Evolutionary conservation across 2,113 vertebrate genomes (phyloP).

Genomic region (Misgurnus anguillicaudatus): DNA sequence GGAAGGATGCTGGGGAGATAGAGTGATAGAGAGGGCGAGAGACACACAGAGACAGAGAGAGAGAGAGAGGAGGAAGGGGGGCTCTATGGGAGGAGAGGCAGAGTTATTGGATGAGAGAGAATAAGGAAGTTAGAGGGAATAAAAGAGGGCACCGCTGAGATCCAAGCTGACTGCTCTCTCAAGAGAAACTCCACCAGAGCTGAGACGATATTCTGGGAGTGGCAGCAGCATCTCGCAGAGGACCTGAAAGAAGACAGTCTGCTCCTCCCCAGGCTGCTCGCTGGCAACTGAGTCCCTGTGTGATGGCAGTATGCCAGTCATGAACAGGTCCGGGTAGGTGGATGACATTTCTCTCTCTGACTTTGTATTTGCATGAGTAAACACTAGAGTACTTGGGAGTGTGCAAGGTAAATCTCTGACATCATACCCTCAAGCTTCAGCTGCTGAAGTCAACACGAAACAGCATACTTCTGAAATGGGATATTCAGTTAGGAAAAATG

Average conservation of each 20-base stretch:
- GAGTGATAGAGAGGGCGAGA: constrained; percentile 30
- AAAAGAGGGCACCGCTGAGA: constrained; percentile 50
- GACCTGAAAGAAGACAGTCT: constrained; percentile 48
- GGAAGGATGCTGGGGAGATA: constrained; percentile 22
- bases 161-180: constrained; percentile 43
- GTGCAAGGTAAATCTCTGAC: too few relatives aligned
- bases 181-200: too few relatives aligned
- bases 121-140: constrained; percentile 38
- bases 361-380: constrained; percentile 36
- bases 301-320: constrained; percentile 58
- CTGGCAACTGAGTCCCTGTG: constrained; percentile 35
- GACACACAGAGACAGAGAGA: not conserved
- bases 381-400: not conserved
- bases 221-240: constrained; percentile 45
- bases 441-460: too few relatives aligned
- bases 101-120: constrained; percentile 28
- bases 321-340: constrained; percentile 65
- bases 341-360: constrained; percentile 30
- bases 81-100: constrained; percentile 34
- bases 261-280: constrained; percentile 43
- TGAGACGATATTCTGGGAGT: constrained; percentile 39
- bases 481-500: too few relatives aligned
- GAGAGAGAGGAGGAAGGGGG: not conserved
- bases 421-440: too few relatives aligned
- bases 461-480: too few relatives aligned